These are phyloP conservation scores for Blastobasis adustella DNA, from an alignment of 2,888 invertebrate species.

Conservation along the genomic window DNA sequence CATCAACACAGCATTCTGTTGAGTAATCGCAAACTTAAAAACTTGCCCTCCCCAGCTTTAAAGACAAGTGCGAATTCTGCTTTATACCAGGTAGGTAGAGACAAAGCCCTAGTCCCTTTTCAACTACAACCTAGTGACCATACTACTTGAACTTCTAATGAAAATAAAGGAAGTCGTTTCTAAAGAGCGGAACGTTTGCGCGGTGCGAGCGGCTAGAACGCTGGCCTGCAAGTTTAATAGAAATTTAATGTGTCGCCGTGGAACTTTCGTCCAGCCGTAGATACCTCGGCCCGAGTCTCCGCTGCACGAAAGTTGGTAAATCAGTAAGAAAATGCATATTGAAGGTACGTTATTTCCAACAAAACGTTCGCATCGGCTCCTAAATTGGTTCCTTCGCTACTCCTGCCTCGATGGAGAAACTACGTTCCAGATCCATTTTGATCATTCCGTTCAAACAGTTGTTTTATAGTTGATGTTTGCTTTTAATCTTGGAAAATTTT, in stretches of 20 bases:
- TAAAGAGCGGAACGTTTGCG: neutral
- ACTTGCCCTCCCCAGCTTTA: no score
- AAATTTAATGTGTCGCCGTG: constrained; percentile 49
- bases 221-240: constrained; percentile 33
- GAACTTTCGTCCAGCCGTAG: constrained; percentile 18
- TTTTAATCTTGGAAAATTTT: constrained; percentile 44
- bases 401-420: constrained; percentile 49
- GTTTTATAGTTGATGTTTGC: constrained; percentile 49
- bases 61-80: no score
- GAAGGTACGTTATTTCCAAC: constrained; percentile 74
- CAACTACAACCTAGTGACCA: no score
- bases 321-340: constrained; percentile 76
- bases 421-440: constrained; percentile 61
- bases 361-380: constrained; percentile 70
- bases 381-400: constrained; percentile 66
- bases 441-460: constrained; percentile 57
- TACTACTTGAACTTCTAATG: no score
- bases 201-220: neutral
- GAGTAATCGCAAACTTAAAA: no score
- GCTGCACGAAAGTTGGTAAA: constrained; percentile 69
- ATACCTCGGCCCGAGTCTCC: constrained; percentile 23
- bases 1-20: no score
- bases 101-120: no score
- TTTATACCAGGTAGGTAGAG: no score
- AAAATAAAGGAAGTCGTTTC: neutral